These are phyloP conservation scores for Hemistola chrysoprasaria DNA, from an alignment of 2,888 invertebrate genomes.

Conservation along the genomic window DNA sequence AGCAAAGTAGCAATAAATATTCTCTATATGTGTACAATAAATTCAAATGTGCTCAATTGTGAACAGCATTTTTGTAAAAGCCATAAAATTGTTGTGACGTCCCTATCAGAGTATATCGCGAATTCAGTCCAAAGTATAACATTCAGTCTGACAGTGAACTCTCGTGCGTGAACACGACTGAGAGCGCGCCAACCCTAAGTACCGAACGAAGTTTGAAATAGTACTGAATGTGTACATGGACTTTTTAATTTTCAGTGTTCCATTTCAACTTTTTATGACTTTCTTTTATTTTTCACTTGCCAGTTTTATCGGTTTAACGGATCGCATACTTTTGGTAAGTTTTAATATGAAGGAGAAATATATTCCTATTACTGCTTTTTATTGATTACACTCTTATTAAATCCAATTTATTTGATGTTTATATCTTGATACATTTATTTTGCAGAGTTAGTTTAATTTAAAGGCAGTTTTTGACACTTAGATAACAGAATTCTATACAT, in stretches of 20 bases:
- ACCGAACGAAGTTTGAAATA: slow-evolving; percentile 29
- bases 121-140: slow-evolving; percentile 1
- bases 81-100: slow-evolving; percentile 19
- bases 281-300: slow-evolving; percentile 3
- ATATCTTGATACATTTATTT: no score
- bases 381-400: no score
- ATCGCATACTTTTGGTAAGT: slow-evolving; percentile 15
- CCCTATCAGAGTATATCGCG: slow-evolving; percentile 22
- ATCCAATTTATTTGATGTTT: no score
- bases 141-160: slow-evolving; percentile 40
- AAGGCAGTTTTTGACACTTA: no score
- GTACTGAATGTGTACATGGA: slow-evolving; percentile 17
- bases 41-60: slow-evolving; percentile 10
- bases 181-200: slow-evolving; percentile 21
- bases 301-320: slow-evolving; percentile 8
- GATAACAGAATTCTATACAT: no score
- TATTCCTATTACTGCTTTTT: no score
- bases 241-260: slow-evolving; percentile 9
- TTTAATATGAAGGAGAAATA: background rate
- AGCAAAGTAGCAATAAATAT: no score
- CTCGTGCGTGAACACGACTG: slow-evolving; percentile 37
- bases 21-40: no score
- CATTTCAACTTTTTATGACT: slow-evolving; percentile 12
- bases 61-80: slow-evolving; percentile 20
- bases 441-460: no score